Evolutionary conservation across 2,797 vertebrate genomes (phyloP).

Genomic region (Darevskia mixta): DNA sequence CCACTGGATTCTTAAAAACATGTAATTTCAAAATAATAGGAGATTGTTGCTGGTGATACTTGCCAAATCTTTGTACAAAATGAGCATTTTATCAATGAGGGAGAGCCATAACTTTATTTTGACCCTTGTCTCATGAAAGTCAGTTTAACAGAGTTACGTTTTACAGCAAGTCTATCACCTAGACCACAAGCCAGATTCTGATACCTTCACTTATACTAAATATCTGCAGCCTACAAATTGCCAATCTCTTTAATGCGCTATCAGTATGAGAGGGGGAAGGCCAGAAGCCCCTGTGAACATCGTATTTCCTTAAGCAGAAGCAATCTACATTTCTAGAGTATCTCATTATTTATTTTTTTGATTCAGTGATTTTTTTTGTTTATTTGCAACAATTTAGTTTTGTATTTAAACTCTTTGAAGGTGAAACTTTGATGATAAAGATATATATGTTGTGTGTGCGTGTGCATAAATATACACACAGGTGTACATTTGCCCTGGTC

Average conservation of each 20-base stretch:
- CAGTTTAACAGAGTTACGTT: conserved; percentile 59
- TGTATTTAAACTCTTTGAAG: conserved; percentile 83
- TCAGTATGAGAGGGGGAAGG: conserved; percentile 37
- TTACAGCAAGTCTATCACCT: conserved; percentile 68
- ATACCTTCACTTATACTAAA: conserved; percentile 52
- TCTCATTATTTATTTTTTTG: conserved; percentile 84
- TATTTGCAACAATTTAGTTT: conserved; percentile 76
- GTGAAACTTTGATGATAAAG: conserved; percentile 78
- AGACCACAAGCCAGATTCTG: conserved; percentile 65
- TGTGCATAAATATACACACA: conserved; percentile 44
- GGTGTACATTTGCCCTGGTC: conserved; percentile 71
- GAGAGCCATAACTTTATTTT: conserved; percentile 61
- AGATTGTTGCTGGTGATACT: conserved; percentile 63
- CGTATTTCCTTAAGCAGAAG: conserved; percentile 75
- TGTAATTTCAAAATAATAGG: conserved; percentile 34
- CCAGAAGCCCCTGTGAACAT: conserved; percentile 60
- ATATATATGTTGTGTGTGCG: conserved; percentile 63
- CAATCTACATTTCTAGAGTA: conserved; percentile 78
- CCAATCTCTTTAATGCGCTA: conserved; percentile 42
- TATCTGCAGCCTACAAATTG: conserved; percentile 45
- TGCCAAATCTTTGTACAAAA: conserved; percentile 66
- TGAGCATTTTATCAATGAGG: conserved; percentile 48
- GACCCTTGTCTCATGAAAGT: conserved; percentile 54
- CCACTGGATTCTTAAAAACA: conserved; percentile 57
- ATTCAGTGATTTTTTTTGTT: conserved; percentile 79